Conservation (phyloP, 2,113 vertebrate genomes). For the Prionailurus bengalensis region DNA sequence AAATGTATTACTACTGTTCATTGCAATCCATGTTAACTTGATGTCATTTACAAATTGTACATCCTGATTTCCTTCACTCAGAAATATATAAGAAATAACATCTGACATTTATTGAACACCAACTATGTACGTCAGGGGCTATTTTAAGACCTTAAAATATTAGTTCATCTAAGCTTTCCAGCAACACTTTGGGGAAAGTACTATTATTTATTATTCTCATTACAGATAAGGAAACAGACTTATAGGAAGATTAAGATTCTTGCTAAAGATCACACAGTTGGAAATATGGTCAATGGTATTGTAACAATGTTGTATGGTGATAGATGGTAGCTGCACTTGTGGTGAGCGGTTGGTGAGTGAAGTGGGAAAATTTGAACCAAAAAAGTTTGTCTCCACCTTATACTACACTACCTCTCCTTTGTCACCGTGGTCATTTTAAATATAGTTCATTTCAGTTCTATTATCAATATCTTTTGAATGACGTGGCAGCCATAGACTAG, state of each 20-base stretch:
- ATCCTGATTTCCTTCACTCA: slow-evolving; percentile 10
- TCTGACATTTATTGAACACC: background rate
- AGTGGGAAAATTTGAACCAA: background rate
- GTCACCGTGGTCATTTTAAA: background rate
- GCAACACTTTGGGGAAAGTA: background rate
- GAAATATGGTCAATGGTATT: background rate
- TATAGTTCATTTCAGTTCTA: background rate
- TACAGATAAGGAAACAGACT: slow-evolving; percentile 23
- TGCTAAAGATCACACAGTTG: background rate
- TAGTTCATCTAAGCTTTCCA: background rate
- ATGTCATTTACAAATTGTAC: slow-evolving; percentile 17
- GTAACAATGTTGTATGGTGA: background rate
- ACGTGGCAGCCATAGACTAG: background rate
- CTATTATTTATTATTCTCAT: background rate
- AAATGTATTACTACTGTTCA: background rate
- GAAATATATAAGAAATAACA: slow-evolving; percentile 7
- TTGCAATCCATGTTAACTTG: background rate
- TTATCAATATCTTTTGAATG: background rate
- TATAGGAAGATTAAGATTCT: background rate
- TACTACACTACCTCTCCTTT: background rate
- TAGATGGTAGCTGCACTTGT: background rate
- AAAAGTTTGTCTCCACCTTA: background rate
- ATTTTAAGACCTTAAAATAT: background rate
- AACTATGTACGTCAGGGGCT: background rate
- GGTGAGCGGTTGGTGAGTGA: background rate